Evolutionary conservation across 2,797 vertebrate genomes (phyloP).

Genomic region (Tenualosa thibaudeaui): DNA sequence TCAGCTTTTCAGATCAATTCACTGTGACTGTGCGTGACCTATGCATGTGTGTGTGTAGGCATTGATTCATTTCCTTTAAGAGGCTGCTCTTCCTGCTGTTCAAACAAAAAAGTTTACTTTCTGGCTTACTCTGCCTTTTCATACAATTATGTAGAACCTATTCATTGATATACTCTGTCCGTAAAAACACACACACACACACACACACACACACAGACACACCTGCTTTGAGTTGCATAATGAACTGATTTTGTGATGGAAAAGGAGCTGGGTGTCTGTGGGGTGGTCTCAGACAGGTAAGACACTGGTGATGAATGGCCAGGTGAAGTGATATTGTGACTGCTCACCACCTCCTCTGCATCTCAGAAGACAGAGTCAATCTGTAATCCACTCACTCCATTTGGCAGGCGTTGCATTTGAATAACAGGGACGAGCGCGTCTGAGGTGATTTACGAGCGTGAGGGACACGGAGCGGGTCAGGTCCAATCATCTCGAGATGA

Average conservation of each 20-base stretch:
- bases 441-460: background rate
- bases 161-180: background rate
- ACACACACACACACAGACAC: constrained; percentile 9
- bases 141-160: background rate
- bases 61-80: background rate
- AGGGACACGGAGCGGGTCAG: background rate
- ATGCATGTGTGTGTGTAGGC: background rate
- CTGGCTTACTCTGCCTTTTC: background rate
- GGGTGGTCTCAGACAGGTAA: background rate
- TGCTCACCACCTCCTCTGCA: background rate
- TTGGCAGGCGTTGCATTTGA: constrained; percentile 4
- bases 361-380: background rate
- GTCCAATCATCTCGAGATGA: constrained; percentile 6
- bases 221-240: constrained; percentile 7
- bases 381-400: background rate
- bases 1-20: background rate
- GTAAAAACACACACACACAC: background rate
- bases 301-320: background rate
- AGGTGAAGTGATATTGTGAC: background rate
- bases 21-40: background rate
- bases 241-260: background rate
- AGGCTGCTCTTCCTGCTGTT: background rate
- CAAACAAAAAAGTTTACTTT: constrained; percentile 5
- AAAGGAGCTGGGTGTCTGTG: background rate
- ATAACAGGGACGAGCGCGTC: background rate